Base-by-base conservation (phyloP, 2,797 vertebrate species). In the Sorex maritimensis region DNA sequence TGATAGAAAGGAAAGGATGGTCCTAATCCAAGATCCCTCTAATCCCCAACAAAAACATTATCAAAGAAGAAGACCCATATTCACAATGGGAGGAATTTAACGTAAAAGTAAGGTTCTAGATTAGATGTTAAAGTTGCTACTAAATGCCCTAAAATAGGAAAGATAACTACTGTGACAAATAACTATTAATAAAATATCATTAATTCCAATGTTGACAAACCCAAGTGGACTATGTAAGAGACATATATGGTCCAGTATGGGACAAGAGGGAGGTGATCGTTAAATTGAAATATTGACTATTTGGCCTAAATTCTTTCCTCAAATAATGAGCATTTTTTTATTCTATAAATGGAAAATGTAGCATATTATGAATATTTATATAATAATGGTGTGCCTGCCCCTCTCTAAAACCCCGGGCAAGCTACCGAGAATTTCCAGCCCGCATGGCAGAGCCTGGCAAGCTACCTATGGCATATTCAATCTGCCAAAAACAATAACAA, bases 301-400 rank as follows among this genome's bases (percentile, higher is more conserved):
- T 17, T 83, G 1, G 17, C 5, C 77, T 93, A 92, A 26, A 90
- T 74, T 90, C 24, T 88, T 82, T 26, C 58, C 11, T 58, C 88
- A 81, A 0, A 0, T 69, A 71, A 81, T 49, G 26, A 12, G 4
- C 26, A 0, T 46, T 58, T 58, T 78, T 61, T 9, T 0, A 80
- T 67, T 81, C 46, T 77, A 74, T 3, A 1, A 17, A 80, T 55
- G 28, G 28, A 86, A 86, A 30, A 85, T 91, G 15, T 61, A 85
- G n/a, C 13, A 88, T 30, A 87, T 86, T 38, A 10, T 0, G 9
- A 86, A 80, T 13, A 82, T 69, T 52, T 52, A 1, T 71, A 79
- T 83, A 73, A 58, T 2, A 74, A 92, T 75, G 6, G 0, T 52
- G 10, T 52, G 5, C 65, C 55, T 92, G 75, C 52, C 34, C 34